A percentile compares a stretch with the other conserved stretches of the same genome.
Evolutionary conservation across 1,140 invertebrate species (phyloP).

Genomic region (Brachionus koreanus): DNA sequence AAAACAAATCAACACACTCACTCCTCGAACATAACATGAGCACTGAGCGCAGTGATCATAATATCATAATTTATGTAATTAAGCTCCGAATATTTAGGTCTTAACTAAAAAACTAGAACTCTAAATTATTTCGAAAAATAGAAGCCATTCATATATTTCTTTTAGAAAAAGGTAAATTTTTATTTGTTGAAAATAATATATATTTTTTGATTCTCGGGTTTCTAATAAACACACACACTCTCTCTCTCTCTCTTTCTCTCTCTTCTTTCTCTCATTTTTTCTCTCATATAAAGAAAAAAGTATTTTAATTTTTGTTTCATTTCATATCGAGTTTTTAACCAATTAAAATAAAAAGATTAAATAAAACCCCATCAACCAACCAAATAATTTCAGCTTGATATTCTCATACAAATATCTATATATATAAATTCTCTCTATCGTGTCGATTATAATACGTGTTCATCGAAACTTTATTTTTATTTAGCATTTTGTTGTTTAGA

Average conservation of each 20-base stretch:
- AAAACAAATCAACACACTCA: too few species aligned
- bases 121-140: constrained; percentile 29
- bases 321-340: neutral
- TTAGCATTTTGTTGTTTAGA: neutral
- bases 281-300: neutral
- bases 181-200: constrained; percentile 31
- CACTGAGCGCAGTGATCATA: neutral
- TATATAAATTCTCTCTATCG: constrained; percentile 1
- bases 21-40: neutral
- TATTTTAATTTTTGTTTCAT: constrained; percentile 7
- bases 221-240: constrained; percentile 2
- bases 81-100: neutral
- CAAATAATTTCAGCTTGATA: neutral
- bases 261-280: neutral
- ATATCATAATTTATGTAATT: constrained; percentile 11
- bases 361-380: constrained; percentile 17
- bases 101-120: constrained; percentile 21
- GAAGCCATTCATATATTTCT: neutral
- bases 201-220: constrained; percentile 36
- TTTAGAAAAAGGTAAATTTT: constrained; percentile 24
- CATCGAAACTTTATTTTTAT: neutral
- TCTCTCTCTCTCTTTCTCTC: neutral
- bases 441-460: neutral
- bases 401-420: neutral
- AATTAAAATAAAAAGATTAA: constrained; percentile 31